Evolutionary conservation across 2,888 invertebrate species (phyloP).

Genomic region (Trimorus sp.): DNA sequence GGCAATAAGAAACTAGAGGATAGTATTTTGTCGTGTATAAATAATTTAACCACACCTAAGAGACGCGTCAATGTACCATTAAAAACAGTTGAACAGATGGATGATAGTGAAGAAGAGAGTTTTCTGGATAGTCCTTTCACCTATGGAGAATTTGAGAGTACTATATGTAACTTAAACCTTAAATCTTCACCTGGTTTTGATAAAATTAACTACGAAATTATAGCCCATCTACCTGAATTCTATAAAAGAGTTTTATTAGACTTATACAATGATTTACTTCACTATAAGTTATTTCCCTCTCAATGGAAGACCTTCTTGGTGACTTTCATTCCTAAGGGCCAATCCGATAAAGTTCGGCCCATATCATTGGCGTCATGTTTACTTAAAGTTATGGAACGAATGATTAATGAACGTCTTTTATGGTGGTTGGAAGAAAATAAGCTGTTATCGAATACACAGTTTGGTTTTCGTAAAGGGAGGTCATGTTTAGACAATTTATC

Average conservation of each 20-base stretch:
- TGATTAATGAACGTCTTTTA: conserved; percentile 31
- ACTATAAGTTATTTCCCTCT: conserved; percentile 17
- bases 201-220: conserved; percentile 34
- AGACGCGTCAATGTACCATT: neutral
- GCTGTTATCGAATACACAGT: conserved; percentile 1
- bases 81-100: neutral
- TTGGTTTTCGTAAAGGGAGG: conserved; percentile 25
- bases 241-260: conserved; percentile 13
- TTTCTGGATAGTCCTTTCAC: conserved; percentile 5
- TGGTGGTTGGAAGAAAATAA: conserved; percentile 40
- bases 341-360: conserved; percentile 49
- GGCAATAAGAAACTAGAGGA: neutral
- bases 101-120: neutral
- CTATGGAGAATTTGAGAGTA: conserved; percentile 15
- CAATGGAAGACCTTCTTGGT: conserved; percentile 48
- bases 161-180: neutral
- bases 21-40: neutral
- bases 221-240: conserved; percentile 11
- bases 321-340: conserved; percentile 58
- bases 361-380: conserved; percentile 56
- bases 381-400: conserved; percentile 53
- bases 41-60: neutral
- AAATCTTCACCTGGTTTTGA: conserved; percentile 25
- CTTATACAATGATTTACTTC: conserved; percentile 38
- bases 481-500: conserved; percentile 20